Base-by-base conservation (phyloP, 2,888 invertebrate genomes). In the Neria commutata region DNA sequence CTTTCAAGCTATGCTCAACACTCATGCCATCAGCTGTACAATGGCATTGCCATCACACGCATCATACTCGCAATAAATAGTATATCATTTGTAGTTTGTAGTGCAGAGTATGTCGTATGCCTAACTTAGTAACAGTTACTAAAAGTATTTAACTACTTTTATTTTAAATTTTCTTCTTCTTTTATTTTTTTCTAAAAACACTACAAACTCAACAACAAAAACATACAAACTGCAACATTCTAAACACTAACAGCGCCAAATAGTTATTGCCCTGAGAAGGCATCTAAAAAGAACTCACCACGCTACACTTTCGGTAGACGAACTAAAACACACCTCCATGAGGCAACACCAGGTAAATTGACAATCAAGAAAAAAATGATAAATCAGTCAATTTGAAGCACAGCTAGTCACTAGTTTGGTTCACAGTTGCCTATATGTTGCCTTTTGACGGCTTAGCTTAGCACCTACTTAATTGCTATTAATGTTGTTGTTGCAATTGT, bases 241-340 rank as follows among this genome's bases (percentile, higher is more conserved):
- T 52, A 37, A 50, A 63, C 73, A 74, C 74, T 74, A 79, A 75
- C 79, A 82, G 82, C 82, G 74, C 81, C 81, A 69, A 79, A 80
- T 75, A 77, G 80, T 69, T 82, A 82, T 74, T 84, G 85, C 83
- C 83, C 85, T 69, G 88, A 88, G 73, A 86, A 85, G 75, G 83
- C 86, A 45, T 71, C 73, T 56, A 75, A 76, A 76, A 87, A 72
- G 71, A 78, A 70, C 71, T 77, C 81, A 71, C 81, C 81, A 66
- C 76, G 80, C 69, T 81, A 74, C 75, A 78, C 81, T 65, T 81
- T 81, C 67, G 81, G 81, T 73, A 85, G 89, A 71, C 91, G 89
- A 82, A 80, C 80, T 69, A 80, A 77, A 75, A 71, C 78, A 67
- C 72, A 76, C 71, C 73, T 69, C 79, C 75, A 78, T 66, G 71